These are phyloP conservation scores for Cyphomyrus discorhynchus DNA, from an alignment of 2,113 vertebrate genomes.

Conservation along the genomic window DNA sequence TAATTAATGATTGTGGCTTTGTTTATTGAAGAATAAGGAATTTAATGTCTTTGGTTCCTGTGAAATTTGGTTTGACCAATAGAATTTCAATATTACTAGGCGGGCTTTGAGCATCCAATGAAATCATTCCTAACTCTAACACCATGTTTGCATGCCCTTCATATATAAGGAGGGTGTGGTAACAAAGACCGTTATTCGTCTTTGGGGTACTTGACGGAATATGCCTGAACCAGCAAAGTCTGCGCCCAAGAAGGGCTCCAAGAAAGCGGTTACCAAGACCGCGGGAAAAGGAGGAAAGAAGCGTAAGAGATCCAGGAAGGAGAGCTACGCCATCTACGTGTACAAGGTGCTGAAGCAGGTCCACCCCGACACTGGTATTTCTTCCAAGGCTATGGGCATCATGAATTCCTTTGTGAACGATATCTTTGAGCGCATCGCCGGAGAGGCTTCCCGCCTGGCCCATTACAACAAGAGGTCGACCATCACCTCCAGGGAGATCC, in stretches of 20 bases:
- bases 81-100: not conserved
- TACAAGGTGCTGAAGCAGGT: conserved; percentile 66
- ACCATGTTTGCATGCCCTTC: not conserved
- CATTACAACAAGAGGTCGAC: not conserved
- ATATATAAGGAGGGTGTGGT: not conserved
- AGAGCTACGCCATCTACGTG: conserved; percentile 57
- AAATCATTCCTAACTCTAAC: not conserved
- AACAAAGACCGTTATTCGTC: not conserved
- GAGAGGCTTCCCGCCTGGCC: not conserved
- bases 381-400: not conserved
- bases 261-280: conserved; percentile 18
- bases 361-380: not conserved
- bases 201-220: not conserved
- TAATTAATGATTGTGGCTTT: no score
- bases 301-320: conserved; percentile 42
- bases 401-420: not conserved
- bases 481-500: no score
- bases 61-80: not conserved
- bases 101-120: not conserved
- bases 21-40: no score
- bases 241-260: conserved; percentile 22
- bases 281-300: conserved; percentile 14
- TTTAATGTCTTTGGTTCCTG: no score
- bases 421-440: not conserved
- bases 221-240: conserved; percentile 3